Evolutionary conservation across 2,888 invertebrate species (phyloP).

Genomic region (Torymus tubicola): DNA sequence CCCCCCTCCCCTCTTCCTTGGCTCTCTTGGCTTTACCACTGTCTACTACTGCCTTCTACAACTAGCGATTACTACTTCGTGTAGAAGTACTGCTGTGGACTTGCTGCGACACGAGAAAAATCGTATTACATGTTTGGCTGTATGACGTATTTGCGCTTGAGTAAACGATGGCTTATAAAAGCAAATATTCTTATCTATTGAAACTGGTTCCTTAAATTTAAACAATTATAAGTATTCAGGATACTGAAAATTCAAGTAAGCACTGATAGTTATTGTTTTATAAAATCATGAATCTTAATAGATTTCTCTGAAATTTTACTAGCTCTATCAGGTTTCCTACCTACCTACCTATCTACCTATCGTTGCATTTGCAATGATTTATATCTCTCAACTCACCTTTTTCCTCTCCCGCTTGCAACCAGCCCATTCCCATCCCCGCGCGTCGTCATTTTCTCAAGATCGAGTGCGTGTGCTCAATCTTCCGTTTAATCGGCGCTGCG

Average conservation of each 20-base stretch:
- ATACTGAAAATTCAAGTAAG: too few species aligned
- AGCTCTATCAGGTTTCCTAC: neutral
- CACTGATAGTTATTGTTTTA: too few species aligned
- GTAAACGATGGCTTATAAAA: neutral
- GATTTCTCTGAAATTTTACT: too few species aligned
- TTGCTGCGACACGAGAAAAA: slow-evolving; percentile 14
- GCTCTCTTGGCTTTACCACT: too few species aligned
- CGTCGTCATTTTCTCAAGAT: slow-evolving; percentile 43
- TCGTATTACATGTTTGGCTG: slow-evolving; percentile 22
- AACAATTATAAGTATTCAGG: too few species aligned
- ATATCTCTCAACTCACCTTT: neutral
- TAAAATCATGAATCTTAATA: too few species aligned
- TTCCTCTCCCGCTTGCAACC: neutral
- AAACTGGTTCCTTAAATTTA: too few species aligned
- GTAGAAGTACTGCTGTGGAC: neutral
- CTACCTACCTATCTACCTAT: too few species aligned
- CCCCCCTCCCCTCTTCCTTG: neutral
- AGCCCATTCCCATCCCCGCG: neutral
- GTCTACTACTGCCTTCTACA: slow-evolving; percentile 1
- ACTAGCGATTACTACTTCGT: slow-evolving; percentile 34
- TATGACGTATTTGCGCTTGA: slow-evolving; percentile 29
- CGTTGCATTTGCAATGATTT: slow-evolving; percentile 11
- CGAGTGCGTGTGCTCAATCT: slow-evolving; percentile 49
- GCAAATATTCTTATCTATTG: too few species aligned
- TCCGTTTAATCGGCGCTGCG: slow-evolving; percentile 57